Evolutionary conservation across 1,140 invertebrate species (phyloP).

Genomic region (Drosophila oshimai): DNA sequence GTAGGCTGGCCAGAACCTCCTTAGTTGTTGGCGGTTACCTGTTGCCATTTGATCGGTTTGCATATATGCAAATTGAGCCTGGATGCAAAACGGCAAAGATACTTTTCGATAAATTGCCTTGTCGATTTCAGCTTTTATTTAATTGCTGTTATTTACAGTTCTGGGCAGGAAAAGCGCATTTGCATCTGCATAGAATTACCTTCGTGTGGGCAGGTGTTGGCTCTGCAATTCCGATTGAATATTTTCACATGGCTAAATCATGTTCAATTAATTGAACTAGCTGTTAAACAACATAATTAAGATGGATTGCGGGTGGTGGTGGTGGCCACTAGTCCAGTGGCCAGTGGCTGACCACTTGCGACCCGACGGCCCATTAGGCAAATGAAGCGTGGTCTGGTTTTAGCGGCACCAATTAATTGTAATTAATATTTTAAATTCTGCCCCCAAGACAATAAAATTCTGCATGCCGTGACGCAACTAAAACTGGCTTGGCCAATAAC

Average conservation of each 20-base stretch:
- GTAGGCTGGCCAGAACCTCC: conserved; percentile 34
- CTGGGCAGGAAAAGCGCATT: conserved; percentile 11
- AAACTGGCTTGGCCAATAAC: conserved; percentile 31
- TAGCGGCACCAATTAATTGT: conserved; percentile 46
- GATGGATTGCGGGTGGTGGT: conserved; percentile 29
- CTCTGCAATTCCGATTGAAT: conserved; percentile 17
- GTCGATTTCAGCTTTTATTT: conserved; percentile 26
- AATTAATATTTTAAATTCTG: conserved; percentile 64
- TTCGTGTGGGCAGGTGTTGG: conserved; percentile 11
- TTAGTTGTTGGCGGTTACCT: conserved; percentile 11
- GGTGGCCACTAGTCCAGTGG: background rate
- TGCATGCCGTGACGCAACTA: conserved; percentile 11
- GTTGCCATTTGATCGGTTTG: conserved; percentile 11
- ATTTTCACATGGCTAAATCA: conserved; percentile 58
- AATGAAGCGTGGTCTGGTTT: conserved; percentile 41
- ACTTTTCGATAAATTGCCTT: conserved; percentile 42
- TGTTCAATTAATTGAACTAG: conserved; percentile 70
- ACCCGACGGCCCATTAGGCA: conserved; percentile 58
- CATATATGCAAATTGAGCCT: conserved; percentile 35
- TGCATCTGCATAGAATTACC: conserved; percentile 5
- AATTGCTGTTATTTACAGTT: conserved; percentile 41
- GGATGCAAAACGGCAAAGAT: conserved; percentile 12
- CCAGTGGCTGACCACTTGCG: background rate
- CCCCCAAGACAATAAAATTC: conserved; percentile 51
- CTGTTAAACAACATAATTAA: conserved; percentile 78